Base-by-base conservation (phyloP, 2,113 vertebrate species). In the Vicugna pacos region DNA sequence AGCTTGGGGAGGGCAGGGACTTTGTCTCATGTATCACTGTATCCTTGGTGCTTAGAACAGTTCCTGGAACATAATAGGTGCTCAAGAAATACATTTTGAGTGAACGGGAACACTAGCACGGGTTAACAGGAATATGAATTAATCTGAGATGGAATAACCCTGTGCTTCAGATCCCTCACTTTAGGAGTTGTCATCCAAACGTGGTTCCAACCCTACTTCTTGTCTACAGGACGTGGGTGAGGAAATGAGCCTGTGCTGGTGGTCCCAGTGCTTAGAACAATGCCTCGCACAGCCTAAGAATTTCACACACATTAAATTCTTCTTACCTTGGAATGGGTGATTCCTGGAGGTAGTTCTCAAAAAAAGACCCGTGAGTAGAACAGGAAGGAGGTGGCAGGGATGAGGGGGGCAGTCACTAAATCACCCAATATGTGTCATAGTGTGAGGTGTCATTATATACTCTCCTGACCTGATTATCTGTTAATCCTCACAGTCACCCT, bases 261-360 rank as follows among this genome's bases (percentile, higher is more conserved):
- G 26, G 50, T 67, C 32, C 76, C 42, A 65, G 13, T 50, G 60
- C 48, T 93, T 76, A 81, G 81, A 82, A 60, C 38, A 69, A 24
- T 58, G 54, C 60, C 52, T 52, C 16, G 22, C 28, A 56, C 3
- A 26, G n/a, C 17, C 7, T 75, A 81, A 72, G 24, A 72, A 76
- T 65, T 75, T 16, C 67, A 65, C 65, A 58, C 75, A 62, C 60
- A 64, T 77, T 56, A 4, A 76, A 28, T 26, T 72, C 32, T 84
- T 73, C 32, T 84, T 73, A 73, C 22, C 56, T 84, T 58, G 38
- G 48, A 70, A 52, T 58, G 17, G 28, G 20, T 82, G 58, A 81
- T 50, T 77, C 38, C 52, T 77, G 26, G 67, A 88, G 48, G 58
- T 83, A 48, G 32, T 91, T 95, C 76, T 76, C 58, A 42, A 22